These are phyloP conservation scores for Heliocidaris tuberculata DNA, from an alignment of 35 echinoderm and acorn worm genomes.

Conservation along the genomic window DNA sequence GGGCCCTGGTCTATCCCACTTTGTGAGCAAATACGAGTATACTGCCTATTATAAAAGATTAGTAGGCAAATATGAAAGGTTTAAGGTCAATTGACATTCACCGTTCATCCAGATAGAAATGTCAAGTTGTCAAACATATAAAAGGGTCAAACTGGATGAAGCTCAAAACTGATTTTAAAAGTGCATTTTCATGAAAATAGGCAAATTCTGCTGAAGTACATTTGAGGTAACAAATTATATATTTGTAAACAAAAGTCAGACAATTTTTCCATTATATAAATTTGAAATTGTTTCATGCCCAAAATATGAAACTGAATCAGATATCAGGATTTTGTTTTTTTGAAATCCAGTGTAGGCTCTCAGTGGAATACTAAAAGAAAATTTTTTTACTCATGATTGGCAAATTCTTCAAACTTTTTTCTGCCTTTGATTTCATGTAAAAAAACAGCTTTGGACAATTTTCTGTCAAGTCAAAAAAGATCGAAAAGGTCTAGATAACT, in stretches of 20 bases:
- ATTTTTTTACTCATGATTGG: background rate
- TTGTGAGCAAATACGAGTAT: background rate
- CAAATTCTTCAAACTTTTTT: background rate
- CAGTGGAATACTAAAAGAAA: background rate
- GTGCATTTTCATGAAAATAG: background rate
- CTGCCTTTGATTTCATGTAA: too few species aligned
- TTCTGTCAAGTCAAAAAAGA: too few species aligned
- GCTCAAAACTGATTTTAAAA: background rate
- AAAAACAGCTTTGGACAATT: too few species aligned
- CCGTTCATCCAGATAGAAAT: background rate
- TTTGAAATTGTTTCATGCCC: background rate
- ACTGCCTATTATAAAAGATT: background rate
- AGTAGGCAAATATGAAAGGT: background rate
- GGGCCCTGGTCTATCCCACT: background rate
- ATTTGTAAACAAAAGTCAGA: background rate
- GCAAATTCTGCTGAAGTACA: background rate
- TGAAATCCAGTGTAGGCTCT: background rate
- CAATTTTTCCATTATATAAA: background rate
- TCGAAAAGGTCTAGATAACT: too few species aligned
- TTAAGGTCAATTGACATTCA: background rate
- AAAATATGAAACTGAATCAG: background rate
- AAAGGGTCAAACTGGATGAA: background rate
- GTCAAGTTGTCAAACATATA: constrained; percentile 6
- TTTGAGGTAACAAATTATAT: background rate
- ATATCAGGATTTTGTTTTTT: background rate